phyloP scores from a whole-genome alignment of 2,113 vertebrate species.

The Ondatra zibethicus region DNA sequence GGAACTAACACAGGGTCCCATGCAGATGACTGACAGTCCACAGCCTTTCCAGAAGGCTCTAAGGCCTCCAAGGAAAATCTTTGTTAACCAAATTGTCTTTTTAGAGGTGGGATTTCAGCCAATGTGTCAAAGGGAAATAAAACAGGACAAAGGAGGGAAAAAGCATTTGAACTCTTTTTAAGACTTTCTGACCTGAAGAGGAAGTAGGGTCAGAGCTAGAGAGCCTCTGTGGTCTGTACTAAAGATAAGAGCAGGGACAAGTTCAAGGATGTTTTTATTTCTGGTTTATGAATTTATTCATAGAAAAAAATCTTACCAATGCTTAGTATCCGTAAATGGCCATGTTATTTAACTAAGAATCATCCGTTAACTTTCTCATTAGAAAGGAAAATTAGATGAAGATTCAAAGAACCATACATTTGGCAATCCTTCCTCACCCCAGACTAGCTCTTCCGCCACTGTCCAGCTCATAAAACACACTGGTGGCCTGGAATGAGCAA shows the following conservation, averaged over 20 bases:
- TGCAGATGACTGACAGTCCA: background rate
- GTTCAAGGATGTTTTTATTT: background rate
- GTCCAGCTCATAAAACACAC: constrained; percentile 33
- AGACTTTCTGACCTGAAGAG: constrained; percentile 2
- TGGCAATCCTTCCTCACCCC: background rate
- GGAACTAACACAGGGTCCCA: background rate
- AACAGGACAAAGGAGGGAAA: background rate
- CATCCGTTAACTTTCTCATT: constrained; percentile 28
- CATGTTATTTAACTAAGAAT: constrained; percentile 49
- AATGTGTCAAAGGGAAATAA: constrained; percentile 22
- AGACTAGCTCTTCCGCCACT: background rate
- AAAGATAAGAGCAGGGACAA: background rate
- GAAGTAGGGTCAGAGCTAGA: background rate
- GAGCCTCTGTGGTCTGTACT: background rate
- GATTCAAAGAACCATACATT: background rate
- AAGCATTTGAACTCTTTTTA: constrained; percentile 37
- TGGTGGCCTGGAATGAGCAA: constrained; percentile 16
- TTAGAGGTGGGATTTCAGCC: constrained; percentile 45
- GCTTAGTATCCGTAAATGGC: background rate
- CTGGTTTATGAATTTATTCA: constrained; percentile 39
- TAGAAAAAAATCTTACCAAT: constrained; percentile 18
- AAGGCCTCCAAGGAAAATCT: constrained; percentile 15
- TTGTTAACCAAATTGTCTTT: constrained; percentile 55
- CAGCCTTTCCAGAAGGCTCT: constrained; percentile 29
- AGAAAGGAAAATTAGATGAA: constrained; percentile 40